Percentiles rank a stretch among this genome's conserved stretches.
Conservation (phyloP, 2,888 invertebrate species). For the Apamea epomidion region DNA sequence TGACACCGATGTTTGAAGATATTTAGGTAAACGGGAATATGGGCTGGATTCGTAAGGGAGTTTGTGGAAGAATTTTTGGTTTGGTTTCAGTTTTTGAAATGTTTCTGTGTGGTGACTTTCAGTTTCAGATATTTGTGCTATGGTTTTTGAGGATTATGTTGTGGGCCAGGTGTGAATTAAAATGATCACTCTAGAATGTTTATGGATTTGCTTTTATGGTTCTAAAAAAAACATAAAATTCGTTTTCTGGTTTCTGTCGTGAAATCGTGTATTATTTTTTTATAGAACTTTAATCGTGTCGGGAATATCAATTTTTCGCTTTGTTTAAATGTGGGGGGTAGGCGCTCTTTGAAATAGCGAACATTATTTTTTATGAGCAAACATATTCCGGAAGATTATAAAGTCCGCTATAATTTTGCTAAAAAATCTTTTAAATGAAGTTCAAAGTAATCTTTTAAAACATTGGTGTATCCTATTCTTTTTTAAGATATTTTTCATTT, state of each 20-base stretch:
- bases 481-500: neutral
- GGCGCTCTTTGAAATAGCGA: neutral
- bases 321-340: neutral
- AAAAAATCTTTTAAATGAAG: neutral
- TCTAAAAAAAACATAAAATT: neutral
- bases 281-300: neutral
- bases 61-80: neutral
- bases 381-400: constrained; percentile 12
- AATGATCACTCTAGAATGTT: neutral
- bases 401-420: neutral
- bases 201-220: neutral
- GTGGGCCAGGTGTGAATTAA: neutral
- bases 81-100: neutral
- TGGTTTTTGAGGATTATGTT: neutral
- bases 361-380: neutral
- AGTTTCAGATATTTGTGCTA: neutral
- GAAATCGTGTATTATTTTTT: neutral
- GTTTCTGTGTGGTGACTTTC: neutral
- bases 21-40: constrained; percentile 54
- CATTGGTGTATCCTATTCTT: neutral
- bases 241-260: neutral
- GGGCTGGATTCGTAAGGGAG: constrained; percentile 14
- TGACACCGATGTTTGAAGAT: constrained; percentile 69
- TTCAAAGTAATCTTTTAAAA: neutral
- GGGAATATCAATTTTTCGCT: no score